Evolutionary conservation across 2,888 invertebrate species (phyloP).

Genomic region (Melinaea marsaeus): DNA sequence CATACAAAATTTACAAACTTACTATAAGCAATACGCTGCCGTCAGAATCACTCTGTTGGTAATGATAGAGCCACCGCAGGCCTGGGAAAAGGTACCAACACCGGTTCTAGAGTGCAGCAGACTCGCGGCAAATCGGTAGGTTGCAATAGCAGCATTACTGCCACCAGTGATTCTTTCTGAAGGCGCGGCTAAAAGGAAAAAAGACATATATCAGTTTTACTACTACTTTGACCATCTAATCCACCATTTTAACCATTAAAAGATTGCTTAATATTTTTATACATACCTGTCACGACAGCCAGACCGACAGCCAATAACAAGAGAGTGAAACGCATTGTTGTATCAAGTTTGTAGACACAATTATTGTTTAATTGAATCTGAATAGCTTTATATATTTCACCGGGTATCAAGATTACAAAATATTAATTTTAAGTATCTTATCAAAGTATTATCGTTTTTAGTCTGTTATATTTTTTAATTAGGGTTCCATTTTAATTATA

Average conservation of each 20-base stretch:
- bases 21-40: slow-evolving; percentile 57
- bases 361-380: not conserved
- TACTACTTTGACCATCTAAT: too few species aligned
- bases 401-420: too few species aligned
- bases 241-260: too few species aligned
- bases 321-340: not conserved
- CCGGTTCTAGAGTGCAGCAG: slow-evolving; percentile 48
- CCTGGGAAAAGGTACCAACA: slow-evolving; percentile 40
- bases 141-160: slow-evolving; percentile 34
- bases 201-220: not conserved
- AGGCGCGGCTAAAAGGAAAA: not conserved
- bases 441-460: too few species aligned
- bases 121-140: slow-evolving; percentile 52
- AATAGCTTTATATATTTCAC: too few species aligned
- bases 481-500: too few species aligned
- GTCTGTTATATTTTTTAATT: too few species aligned
- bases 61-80: slow-evolving; percentile 58
- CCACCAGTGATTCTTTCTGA: slow-evolving; percentile 54
- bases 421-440: too few species aligned
- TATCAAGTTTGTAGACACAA: not conserved
- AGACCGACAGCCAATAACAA: not conserved
- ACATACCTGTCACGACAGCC: not conserved
- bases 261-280: not conserved
- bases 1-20: slow-evolving; percentile 28
- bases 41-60: slow-evolving; percentile 50